These are phyloP conservation scores for Scaptomyza pallida DNA, from an alignment of 1,140 invertebrate genomes.

Conservation along the genomic window DNA sequence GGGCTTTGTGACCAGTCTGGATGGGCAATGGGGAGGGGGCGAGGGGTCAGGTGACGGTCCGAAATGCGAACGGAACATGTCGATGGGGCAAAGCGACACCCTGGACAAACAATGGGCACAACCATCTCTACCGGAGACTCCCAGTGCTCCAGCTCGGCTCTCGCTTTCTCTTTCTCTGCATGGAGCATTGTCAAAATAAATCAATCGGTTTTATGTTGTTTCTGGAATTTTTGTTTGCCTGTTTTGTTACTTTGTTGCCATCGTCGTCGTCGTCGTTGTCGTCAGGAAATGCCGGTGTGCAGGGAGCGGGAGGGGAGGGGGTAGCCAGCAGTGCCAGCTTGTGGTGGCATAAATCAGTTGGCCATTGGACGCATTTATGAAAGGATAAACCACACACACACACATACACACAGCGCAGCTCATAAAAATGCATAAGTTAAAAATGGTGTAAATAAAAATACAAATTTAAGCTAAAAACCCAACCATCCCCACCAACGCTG, in stretches of 20 bases:
- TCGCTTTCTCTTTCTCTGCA: slow-evolving; percentile 49
- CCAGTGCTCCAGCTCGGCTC: not conserved
- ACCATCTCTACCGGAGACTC: slow-evolving; percentile 6
- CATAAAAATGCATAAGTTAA: slow-evolving; percentile 76
- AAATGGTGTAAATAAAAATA: slow-evolving; percentile 69
- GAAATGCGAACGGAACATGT: slow-evolving; percentile 73
- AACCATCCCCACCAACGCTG: not conserved
- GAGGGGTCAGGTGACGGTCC: slow-evolving; percentile 45
- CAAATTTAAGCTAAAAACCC: slow-evolving; percentile 50
- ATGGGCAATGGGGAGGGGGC: not conserved
- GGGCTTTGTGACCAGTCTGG: slow-evolving; percentile 6
- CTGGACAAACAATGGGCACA: slow-evolving; percentile 29
- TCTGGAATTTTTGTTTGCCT: slow-evolving; percentile 80
- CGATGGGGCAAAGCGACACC: slow-evolving; percentile 43
- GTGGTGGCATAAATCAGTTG: slow-evolving; percentile 80
- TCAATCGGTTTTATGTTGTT: slow-evolving; percentile 83
- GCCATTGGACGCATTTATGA: slow-evolving; percentile 76
- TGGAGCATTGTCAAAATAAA: slow-evolving; percentile 82
- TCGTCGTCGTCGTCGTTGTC: slow-evolving; percentile 42
- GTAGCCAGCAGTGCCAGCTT: slow-evolving; percentile 60
- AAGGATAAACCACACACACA: slow-evolving; percentile 68
- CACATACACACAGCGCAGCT: slow-evolving; percentile 35
- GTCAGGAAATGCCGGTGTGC: slow-evolving; percentile 60
- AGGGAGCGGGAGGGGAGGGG: slow-evolving; percentile 22
- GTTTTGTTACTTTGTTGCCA: slow-evolving; percentile 71